A percentile compares a stretch with the other conserved stretches of the same genome.
Evolutionary conservation across 2,113 vertebrate genomes (phyloP).

Genomic region (Pelmatolapia mariae): DNA sequence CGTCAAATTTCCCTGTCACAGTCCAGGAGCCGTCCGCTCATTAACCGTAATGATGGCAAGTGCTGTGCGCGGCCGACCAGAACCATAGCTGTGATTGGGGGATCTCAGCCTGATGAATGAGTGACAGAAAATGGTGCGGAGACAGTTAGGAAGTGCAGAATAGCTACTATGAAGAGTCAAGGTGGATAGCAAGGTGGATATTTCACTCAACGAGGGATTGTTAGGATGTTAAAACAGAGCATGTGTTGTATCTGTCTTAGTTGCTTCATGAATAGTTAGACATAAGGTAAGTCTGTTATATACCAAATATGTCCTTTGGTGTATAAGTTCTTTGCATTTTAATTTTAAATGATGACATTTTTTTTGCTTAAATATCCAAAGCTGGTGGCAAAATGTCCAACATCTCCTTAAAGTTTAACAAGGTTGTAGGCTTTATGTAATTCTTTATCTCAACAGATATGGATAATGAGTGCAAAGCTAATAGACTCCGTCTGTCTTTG

Average conservation of each 20-base stretch:
- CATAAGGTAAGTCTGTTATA: background rate
- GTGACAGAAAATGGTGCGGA: conserved; percentile 18
- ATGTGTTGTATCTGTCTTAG: background rate
- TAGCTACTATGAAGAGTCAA: conserved; percentile 13
- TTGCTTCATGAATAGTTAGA: background rate
- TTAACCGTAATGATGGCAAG: conserved; percentile 54
- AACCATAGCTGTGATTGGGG: conserved; percentile 38
- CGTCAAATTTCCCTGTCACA: conserved; percentile 50
- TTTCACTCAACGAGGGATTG: background rate
- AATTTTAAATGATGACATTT: background rate
- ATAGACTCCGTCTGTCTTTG: conserved; percentile 5
- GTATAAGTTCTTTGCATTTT: background rate
- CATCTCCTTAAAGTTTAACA: conserved; percentile 1
- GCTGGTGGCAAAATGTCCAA: background rate
- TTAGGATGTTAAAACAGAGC: background rate
- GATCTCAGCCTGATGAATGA: conserved; percentile 32
- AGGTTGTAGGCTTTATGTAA: conserved; percentile 24
- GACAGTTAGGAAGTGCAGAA: conserved; percentile 10
- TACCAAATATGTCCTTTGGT: background rate
- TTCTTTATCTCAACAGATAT: conserved; percentile 23
- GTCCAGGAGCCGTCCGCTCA: conserved; percentile 40
- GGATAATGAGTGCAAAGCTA: conserved; percentile 10
- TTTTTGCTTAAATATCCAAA: background rate
- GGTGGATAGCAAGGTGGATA: conserved; percentile 24
- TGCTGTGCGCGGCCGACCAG: conserved; percentile 9